Base-by-base conservation (phyloP, 2,888 invertebrate genomes). In the Crematogaster levior region DNA sequence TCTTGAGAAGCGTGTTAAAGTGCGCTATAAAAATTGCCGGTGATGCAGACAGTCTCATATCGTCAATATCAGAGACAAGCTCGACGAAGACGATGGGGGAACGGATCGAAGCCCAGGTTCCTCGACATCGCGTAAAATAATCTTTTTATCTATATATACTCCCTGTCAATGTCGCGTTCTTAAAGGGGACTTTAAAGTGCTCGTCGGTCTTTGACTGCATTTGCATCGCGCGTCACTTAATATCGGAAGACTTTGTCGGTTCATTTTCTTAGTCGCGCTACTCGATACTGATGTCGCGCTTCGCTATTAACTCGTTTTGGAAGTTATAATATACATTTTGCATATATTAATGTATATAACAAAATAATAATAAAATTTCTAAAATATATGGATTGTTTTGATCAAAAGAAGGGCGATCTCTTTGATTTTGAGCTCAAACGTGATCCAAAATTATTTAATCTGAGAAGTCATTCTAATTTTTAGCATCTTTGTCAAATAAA, bases 121-220 rank as follows among this genome's bases (percentile, higher is more conserved):
- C 53, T 79, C 77, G 77, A 68, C 77, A 79, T 79, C 68, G 43
- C 77, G 68, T 77, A 77, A 77, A 77, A 68, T 68, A 77, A 77
- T 77, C 77, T 68, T 68, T 77, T 68, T 77, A 68, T 77, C 68
- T 77, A 77, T 68, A 68, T 77, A 77, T 68, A 43, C 77, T 18
- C 56, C 53, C 21, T 66, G 77, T 77, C 77, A 77, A 68, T 77
- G 77, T 68, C 68, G 68, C 56, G 77, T 56, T 68, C 68, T 68
- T 68, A 27, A 77, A 77, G 56, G 68, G 30, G 43, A 30, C 68
- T 65, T 77, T 77, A 77, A 77, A 77, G 56, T 66, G 66, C 77
- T 77, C 77, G 68, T 43, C 68, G 68, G 34, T 68, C 77, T 77
- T 68, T 77, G 68, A 77, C 77, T 68, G 27, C 77, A 77, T 77